Evolutionary conservation across 2,888 invertebrate genomes (phyloP).

Genomic region (Tipula vernalis): DNA sequence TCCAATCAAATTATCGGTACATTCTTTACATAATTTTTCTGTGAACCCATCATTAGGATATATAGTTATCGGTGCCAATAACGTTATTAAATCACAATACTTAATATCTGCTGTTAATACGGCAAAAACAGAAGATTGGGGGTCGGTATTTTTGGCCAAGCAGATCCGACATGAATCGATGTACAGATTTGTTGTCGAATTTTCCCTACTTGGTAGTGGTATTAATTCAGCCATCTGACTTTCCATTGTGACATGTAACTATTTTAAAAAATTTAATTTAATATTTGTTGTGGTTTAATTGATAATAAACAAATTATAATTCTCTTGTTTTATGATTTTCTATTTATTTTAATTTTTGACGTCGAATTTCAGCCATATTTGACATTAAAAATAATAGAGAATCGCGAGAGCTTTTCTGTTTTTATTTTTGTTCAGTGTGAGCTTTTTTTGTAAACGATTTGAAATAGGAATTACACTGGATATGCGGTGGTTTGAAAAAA

Average conservation of each 20-base stretch:
- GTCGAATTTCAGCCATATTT: slow-evolving; percentile 6
- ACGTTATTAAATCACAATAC: background rate
- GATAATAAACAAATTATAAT: background rate
- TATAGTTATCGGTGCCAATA: background rate
- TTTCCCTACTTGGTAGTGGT: background rate
- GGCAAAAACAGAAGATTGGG: background rate
- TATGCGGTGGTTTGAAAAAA: background rate
- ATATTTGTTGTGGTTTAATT: background rate
- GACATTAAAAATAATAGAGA: background rate
- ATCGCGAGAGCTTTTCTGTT: background rate
- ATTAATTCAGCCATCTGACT: background rate
- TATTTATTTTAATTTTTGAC: background rate
- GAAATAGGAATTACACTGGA: background rate
- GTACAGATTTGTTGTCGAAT: background rate
- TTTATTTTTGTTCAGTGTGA: background rate
- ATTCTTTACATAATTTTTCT: slow-evolving; percentile 43
- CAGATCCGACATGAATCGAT: background rate
- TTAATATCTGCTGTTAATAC: background rate
- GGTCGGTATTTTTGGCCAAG: background rate
- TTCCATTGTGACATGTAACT: background rate
- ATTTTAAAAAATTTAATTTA: background rate
- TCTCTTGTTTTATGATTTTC: background rate
- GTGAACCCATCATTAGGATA: slow-evolving; percentile 42
- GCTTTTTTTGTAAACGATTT: background rate
- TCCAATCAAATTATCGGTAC: slow-evolving; percentile 38